Conservation (phyloP, 2,113 vertebrate species). For the Carlito syrichta region DNA sequence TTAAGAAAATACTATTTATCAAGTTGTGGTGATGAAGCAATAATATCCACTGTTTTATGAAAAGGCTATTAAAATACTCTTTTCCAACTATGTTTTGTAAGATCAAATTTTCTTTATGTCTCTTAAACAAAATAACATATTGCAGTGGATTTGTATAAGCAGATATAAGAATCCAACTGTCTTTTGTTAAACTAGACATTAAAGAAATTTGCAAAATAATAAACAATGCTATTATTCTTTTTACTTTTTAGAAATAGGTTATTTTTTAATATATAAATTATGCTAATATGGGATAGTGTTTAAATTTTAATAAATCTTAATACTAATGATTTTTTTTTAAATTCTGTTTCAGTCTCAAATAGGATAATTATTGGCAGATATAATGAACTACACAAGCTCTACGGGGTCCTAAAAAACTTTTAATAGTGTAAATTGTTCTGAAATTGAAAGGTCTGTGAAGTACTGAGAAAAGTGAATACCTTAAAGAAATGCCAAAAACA, state of each 20-base stretch:
- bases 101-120: not conserved
- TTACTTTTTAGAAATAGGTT: not conserved
- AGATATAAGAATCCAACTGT: not conserved
- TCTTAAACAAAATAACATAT: not conserved
- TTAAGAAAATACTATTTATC: not conserved
- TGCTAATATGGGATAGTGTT: not conserved
- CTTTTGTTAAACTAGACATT: not conserved
- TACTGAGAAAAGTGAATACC: not conserved
- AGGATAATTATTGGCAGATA: not conserved
- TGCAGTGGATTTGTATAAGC: not conserved
- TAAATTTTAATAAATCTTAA: not conserved
- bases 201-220: not conserved
- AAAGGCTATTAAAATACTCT: not conserved
- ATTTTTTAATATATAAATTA: not conserved
- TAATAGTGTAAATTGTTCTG: not conserved
- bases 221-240: not conserved
- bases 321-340: no score
- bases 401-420: not conserved
- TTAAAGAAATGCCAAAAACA: not conserved
- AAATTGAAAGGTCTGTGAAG: not conserved
- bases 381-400: not conserved
- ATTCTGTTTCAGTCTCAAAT: not conserved
- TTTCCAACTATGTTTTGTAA: not conserved
- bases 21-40: not conserved
- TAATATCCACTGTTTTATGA: not conserved